Conservation (phyloP, 2,888 invertebrate genomes). For the Sminthurides aquaticus region DNA sequence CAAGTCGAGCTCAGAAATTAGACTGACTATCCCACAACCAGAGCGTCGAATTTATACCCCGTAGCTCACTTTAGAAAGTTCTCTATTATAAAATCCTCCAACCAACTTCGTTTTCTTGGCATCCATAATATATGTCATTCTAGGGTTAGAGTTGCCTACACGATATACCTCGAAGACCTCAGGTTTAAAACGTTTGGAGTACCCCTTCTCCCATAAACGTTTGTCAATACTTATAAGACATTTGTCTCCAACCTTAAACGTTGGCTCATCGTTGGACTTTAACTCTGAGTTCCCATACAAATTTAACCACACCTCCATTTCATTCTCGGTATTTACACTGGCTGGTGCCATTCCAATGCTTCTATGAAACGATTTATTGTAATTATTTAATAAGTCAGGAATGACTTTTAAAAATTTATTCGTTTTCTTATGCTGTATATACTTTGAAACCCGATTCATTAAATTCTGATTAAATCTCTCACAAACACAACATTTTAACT, state of each 20-base stretch:
- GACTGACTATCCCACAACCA: too few species aligned
- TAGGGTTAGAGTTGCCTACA: slow-evolving; percentile 15
- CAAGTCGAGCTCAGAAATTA: too few species aligned
- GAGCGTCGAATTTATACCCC: too few species aligned
- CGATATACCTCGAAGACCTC: slow-evolving; percentile 9
- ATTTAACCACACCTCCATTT: slow-evolving; percentile 20
- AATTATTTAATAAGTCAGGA: not conserved
- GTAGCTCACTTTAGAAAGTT: too few species aligned
- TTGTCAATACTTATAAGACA: slow-evolving; percentile 18
- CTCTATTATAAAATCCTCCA: slow-evolving; percentile 21
- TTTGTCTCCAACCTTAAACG: slow-evolving; percentile 16
- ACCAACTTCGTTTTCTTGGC: not conserved
- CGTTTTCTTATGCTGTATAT: not conserved
- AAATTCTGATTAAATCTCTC: slow-evolving; percentile 10
- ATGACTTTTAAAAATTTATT: not conserved
- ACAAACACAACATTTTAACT: not conserved
- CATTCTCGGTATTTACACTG: slow-evolving; percentile 17
- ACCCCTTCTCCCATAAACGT: slow-evolving; percentile 11
- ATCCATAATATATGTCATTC: slow-evolving; percentile 15
- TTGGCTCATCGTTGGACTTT: slow-evolving; percentile 1
- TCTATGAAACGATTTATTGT: slow-evolving; percentile 17
- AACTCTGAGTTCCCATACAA: slow-evolving; percentile 9
- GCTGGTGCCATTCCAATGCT: slow-evolving; percentile 16
- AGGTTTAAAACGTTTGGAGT: not conserved
- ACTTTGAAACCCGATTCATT: slow-evolving; percentile 3